Evolutionary conservation across 1,140 invertebrate species (phyloP).

Genomic region (Ephestia elutella): DNA sequence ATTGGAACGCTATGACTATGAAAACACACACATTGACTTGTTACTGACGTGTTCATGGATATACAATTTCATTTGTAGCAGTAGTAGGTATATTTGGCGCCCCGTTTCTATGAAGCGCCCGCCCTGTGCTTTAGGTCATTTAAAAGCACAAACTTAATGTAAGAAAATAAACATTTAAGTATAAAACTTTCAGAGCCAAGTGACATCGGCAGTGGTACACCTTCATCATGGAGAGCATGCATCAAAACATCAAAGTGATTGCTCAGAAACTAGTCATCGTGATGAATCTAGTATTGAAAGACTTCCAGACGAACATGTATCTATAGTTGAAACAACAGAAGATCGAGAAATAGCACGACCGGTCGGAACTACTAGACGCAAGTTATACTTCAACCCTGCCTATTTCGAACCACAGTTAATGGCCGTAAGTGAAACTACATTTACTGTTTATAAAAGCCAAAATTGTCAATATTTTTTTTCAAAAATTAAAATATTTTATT

Average conservation of each 20-base stretch:
- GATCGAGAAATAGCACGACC: slow-evolving; percentile 78
- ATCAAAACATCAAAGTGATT: slow-evolving; percentile 49
- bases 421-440: slow-evolving; percentile 75
- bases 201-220: slow-evolving; percentile 82
- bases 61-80: too few species aligned
- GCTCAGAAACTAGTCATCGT: slow-evolving; percentile 48
- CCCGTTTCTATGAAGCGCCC: too few species aligned
- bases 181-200: slow-evolving; percentile 70
- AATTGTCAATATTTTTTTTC: not conserved
- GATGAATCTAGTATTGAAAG: slow-evolving; percentile 79
- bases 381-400: slow-evolving; percentile 90
- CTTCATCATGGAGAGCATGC: slow-evolving; percentile 59
- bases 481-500: slow-evolving; percentile 12
- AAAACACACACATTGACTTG: too few species aligned
- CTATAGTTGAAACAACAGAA: slow-evolving; percentile 86
- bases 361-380: slow-evolving; percentile 81
- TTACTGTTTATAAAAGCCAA: slow-evolving; percentile 3
- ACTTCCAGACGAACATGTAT: slow-evolving; percentile 86
- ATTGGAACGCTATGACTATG: too few species aligned
- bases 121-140: too few species aligned
- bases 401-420: slow-evolving; percentile 90
- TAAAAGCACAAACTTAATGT: not conserved
- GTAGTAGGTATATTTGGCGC: too few species aligned
- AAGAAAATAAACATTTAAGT: slow-evolving; percentile 2
- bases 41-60: too few species aligned